Conservation (phyloP, 1,140 invertebrate genomes). For the Neoseiulus cucumeris region DNA sequence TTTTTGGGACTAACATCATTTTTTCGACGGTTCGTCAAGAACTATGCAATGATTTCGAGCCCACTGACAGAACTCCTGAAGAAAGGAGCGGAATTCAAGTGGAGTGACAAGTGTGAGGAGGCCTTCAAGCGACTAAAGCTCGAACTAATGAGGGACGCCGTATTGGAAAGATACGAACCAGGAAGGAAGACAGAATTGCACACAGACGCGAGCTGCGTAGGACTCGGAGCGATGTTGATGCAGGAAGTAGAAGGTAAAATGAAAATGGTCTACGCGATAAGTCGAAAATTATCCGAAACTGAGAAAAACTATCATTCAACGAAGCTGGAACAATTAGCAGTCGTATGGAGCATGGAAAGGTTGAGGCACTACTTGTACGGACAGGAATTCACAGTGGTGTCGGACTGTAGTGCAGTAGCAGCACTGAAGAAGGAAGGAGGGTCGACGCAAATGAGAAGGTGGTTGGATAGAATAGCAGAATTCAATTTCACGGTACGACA, state of each 20-base stretch:
- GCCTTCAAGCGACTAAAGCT: background rate
- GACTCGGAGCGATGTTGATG: slow-evolving; percentile 14
- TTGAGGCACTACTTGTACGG: slow-evolving; percentile 32
- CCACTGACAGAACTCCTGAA: slow-evolving; percentile 17
- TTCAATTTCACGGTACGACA: background rate
- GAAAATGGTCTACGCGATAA: slow-evolving; percentile 11
- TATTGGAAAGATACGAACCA: slow-evolving; percentile 8
- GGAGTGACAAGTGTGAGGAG: slow-evolving; percentile 8
- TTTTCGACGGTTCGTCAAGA: slow-evolving; percentile 18
- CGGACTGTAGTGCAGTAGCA: slow-evolving; percentile 9
- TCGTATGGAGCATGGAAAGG: slow-evolving; percentile 27
- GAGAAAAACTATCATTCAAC: slow-evolving; percentile 12
- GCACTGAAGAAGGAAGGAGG: background rate
- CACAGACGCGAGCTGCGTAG: slow-evolving; percentile 15
- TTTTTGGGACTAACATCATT: slow-evolving; percentile 18
- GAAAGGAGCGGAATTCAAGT: slow-evolving; percentile 14
- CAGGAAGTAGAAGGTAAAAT: background rate
- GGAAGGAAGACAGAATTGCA: slow-evolving; percentile 7
- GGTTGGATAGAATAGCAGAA: background rate
- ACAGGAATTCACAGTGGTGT: slow-evolving; percentile 12
- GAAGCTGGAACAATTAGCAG: slow-evolving; percentile 19
- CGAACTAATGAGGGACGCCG: background rate
- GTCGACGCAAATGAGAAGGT: slow-evolving; percentile 11
- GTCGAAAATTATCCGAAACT: slow-evolving; percentile 15
- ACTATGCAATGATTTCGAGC: slow-evolving; percentile 16